These are phyloP conservation scores for Oreocharis arfaki DNA, from an alignment of 2,113 vertebrate species.

Conservation along the genomic window DNA sequence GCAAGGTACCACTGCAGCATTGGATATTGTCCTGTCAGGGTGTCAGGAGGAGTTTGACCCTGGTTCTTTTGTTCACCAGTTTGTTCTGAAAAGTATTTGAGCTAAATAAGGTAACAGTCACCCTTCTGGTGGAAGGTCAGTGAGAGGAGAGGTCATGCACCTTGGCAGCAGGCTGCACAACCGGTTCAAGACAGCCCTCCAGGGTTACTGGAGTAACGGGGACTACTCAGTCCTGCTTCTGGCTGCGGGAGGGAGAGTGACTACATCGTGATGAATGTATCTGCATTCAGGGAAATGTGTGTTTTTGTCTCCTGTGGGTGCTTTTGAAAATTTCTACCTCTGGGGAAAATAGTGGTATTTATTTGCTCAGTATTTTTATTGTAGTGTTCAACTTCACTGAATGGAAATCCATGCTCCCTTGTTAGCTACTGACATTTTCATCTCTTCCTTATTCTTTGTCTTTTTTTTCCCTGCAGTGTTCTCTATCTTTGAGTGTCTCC, in stretches of 20 bases:
- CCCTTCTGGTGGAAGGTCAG: neutral
- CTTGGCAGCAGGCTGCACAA: neutral
- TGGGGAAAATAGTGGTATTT: neutral
- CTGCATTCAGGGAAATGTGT: neutral
- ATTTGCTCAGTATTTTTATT: neutral
- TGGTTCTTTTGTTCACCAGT: neutral
- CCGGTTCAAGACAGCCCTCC: neutral
- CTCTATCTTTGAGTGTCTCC: neutral
- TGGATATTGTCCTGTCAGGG: neutral
- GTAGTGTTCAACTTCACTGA: neutral
- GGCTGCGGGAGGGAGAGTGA: neutral
- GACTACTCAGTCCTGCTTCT: neutral
- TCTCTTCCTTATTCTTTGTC: neutral
- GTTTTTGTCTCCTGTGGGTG: neutral
- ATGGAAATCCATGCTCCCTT: neutral
- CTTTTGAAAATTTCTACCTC: neutral
- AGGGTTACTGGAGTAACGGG: too few species aligned
- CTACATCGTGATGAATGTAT: neutral
- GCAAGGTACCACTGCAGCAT: neutral
- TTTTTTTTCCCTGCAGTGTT: neutral
- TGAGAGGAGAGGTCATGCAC: neutral
- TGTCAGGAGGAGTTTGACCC: neutral
- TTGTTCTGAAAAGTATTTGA: neutral
- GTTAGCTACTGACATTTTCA: neutral
- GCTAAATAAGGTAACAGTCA: neutral